phyloP scores from a whole-genome alignment of 2,888 invertebrate genomes.

The Parascotia fuliginaria region DNA sequence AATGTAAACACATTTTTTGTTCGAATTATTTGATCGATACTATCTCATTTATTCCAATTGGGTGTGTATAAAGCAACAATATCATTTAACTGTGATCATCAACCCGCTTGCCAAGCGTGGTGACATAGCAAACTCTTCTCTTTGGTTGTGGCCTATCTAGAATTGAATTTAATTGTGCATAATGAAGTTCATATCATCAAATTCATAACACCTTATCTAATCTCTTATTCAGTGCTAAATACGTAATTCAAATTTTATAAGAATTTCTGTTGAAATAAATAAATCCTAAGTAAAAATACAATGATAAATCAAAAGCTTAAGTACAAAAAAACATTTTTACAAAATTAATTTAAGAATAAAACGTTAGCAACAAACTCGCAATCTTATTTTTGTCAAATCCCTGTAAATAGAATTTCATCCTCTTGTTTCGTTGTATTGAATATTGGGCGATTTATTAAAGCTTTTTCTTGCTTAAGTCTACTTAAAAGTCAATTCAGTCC shows the following conservation, averaged over 20 bases:
- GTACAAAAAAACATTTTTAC: constrained; percentile 35
- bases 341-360: constrained; percentile 45
- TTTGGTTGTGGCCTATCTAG: too few relatives aligned
- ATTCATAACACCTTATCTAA: constrained; percentile 1
- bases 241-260: constrained; percentile 13
- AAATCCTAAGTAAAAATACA: constrained; percentile 23
- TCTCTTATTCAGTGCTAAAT: constrained; percentile 17
- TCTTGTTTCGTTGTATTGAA: constrained; percentile 71
- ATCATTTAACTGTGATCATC: too few relatives aligned
- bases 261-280: constrained; percentile 17
- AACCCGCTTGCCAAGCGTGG: too few relatives aligned
- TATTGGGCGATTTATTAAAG: constrained; percentile 73
- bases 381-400: constrained; percentile 65
- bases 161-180: too few relatives aligned
- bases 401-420: constrained; percentile 67
- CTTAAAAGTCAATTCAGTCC: constrained; percentile 76
- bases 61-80: too few relatives aligned
- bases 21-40: too few relatives aligned
- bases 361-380: constrained; percentile 52
- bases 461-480: constrained; percentile 71
- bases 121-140: too few relatives aligned
- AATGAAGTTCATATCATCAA: too few relatives aligned
- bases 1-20: too few relatives aligned
- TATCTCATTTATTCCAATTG: too few relatives aligned
- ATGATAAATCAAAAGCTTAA: constrained; percentile 26